phyloP scores from a whole-genome alignment of 2,888 invertebrate genomes.

The Agelastica alni region DNA sequence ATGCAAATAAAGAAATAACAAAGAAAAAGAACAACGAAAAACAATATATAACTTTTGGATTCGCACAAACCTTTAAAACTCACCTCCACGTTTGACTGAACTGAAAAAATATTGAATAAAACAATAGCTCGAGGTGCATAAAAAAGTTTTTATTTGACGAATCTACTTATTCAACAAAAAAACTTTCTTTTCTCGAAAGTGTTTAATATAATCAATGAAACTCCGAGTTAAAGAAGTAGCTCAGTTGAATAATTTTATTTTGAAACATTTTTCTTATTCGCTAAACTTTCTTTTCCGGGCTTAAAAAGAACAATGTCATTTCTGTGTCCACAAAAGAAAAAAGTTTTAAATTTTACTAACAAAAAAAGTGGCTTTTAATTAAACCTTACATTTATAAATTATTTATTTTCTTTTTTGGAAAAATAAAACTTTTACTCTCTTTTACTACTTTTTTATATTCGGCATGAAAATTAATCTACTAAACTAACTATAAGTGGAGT shows the following conservation, averaged over 20 bases:
- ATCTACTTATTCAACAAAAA: conserved; percentile 33
- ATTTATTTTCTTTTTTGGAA: too few species aligned
- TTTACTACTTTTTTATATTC: too few species aligned
- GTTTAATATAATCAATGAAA: conserved; percentile 34
- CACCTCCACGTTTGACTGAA: conserved; percentile 18
- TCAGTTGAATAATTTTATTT: not conserved
- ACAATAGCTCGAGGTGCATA: conserved; percentile 29
- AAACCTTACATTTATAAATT: too few species aligned
- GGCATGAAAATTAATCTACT: too few species aligned
- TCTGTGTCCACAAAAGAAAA: too few species aligned
- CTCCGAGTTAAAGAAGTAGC: not conserved
- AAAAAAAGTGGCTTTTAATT: too few species aligned
- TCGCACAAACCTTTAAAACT: conserved; percentile 25
- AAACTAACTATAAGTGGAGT: too few species aligned
- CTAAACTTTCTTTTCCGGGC: not conserved
- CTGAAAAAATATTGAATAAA: conserved; percentile 32
- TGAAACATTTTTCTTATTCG: not conserved
- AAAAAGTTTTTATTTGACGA: conserved; percentile 27
- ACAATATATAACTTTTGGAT: conserved; percentile 15
- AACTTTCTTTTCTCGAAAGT: conserved; percentile 32
- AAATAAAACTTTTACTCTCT: too few species aligned
- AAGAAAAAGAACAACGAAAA: conserved; percentile 10
- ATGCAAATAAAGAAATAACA: conserved; percentile 8
- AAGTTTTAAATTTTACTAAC: too few species aligned
- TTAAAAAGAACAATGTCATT: too few species aligned